Evolutionary conservation across 1,140 invertebrate genomes (phyloP), one percentile per base, ranked within the genome.

Genomic region (Ceratoteleas bidentatus): DNA sequence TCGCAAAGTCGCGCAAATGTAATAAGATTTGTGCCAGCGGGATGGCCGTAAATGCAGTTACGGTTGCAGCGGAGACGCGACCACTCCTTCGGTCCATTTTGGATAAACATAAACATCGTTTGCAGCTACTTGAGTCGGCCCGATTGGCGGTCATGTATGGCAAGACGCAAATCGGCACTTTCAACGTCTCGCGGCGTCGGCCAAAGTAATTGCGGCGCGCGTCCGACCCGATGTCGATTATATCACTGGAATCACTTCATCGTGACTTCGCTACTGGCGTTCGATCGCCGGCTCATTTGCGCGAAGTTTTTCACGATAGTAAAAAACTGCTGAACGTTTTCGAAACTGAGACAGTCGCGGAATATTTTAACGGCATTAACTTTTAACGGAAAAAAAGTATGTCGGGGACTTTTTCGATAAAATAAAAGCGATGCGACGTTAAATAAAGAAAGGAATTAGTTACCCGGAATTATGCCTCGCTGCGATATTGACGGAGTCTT

Each of bases 1-100:
- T 72, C 36, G 52, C 66, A 70, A 60, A 78, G 60, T 65, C 60
- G 47, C 8, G 45, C 16, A 72, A 72, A 60, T 62, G 66, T 78
- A 78, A 72, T 72, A 80, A 68, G 62, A 68, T 80, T 80, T 80
- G 62, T 56, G 53, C 43, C 33, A 40, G 50, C 52, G 36, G 43
- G 57, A 73, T 56, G 47, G 62, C 62, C 47, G 45, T 56, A 61
- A 80, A 80, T 60, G 57, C 0, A 68, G 36, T 47, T 68, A 54
- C 24, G 24, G 32, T 34, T 58, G 40, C 50, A 77, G 64, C 36
- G 14, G 57, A 61, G 64, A 69, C 50, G 54, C 40, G 40, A 33
- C 40, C 14, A 38, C 5, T 47, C 33, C 33, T 58, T 33, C 57
- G 52, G 49, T 49, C 11, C 8, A 10, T 43, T 53, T 75, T 16